Evolutionary conservation across 2,888 invertebrate genomes (phyloP), one percentile per base, ranked within the genome.

Genomic region (Sipunculus nudus): DNA sequence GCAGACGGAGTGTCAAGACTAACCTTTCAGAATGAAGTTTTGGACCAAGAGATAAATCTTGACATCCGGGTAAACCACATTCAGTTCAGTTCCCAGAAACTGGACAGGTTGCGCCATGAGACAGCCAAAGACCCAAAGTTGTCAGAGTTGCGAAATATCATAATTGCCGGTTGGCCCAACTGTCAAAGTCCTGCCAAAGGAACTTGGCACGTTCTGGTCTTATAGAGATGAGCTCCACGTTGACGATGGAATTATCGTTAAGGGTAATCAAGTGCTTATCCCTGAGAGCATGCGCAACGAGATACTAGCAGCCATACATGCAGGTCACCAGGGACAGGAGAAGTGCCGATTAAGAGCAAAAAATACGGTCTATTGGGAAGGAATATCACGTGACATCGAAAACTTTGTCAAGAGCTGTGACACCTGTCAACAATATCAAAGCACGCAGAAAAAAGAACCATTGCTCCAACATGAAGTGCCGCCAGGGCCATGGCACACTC

Each of bases 1-100:
- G 65, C 68, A 19, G 68, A 68, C n/a, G n/a, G n/a, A n/a, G n/a
- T n/a, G n/a, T n/a, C n/a, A 46, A 43, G 48, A 6, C 46, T 71
- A 10, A 67, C 67, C 8, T 26, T 58, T 45, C 35, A 61, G 10
- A 6, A 21, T 5, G 58, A 63, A 0, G 53, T 41, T 19, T 10
- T 49, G n/a, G 28, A 28, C 19, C 29, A 62, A 21, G 25, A 26
- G 8, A 43, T 55, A 10, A 45, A 46, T 3, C 46, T 68, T 29
- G 59, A 62, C n/a, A n/a, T 61, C 6, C 21, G 41, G 4, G 47
- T 68, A 13, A 31, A 58, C 39, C 5, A 41, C 31, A 23, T 61
- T 41, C 43, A 46, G 6, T 54, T 31, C 32, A 29, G 29, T 13
- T 29, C 47, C 19, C 19, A 49, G 6, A 47, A 49, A 38, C 56